Evolutionary conservation across 2,888 invertebrate species (phyloP), one percentile per base, ranked within the genome.

Genomic region (Venusia cambrica): DNA sequence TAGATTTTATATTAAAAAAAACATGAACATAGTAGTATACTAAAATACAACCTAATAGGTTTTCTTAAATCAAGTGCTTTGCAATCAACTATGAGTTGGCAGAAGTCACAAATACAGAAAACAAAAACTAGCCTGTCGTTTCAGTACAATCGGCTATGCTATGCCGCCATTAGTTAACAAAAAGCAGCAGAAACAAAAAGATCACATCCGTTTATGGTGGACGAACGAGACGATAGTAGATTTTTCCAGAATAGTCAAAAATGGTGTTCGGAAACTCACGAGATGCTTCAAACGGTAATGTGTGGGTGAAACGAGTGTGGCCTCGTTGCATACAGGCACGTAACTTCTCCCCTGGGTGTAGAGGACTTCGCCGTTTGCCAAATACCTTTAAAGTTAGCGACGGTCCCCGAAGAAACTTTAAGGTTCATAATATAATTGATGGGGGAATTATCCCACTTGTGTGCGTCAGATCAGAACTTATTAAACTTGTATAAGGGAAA

Each of bases 311-410:
- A 24, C 37, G 38, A 47, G 45, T 38, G 40, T 39, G 51, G 54
- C 56, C 57, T 48, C 52, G 48, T 38, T 54, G 61, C 64, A 64
- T 64, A 61, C 63, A 51, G 51, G 55, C 73, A 73, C 76, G 74
- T 74, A 69, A 70, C 65, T 59, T 54, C 60, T 67, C 74, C 74
- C 62, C 15, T 29, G 56, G 62, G 74, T 59, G 52, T 35, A 45
- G 46, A 40, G 52, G 54, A 52, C 61, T 61, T 62, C 54, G 60
- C 59, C 67, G 57, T 64, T 58, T 60, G 51, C 56, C 51, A 71
- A 71, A 72, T 71, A 73, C 59, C 58, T 73, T 35, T 45, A 49
- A 45, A 44, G 34, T 47, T 45, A 38, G 42, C 37, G 43, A 43
- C 43, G 36, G 43, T 41, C 41, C 30, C 37, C 38, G 36, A 18